phyloP scores from a whole-genome alignment of 64 coral and sea anemone species.

The Stichodactyla mertensii region DNA sequence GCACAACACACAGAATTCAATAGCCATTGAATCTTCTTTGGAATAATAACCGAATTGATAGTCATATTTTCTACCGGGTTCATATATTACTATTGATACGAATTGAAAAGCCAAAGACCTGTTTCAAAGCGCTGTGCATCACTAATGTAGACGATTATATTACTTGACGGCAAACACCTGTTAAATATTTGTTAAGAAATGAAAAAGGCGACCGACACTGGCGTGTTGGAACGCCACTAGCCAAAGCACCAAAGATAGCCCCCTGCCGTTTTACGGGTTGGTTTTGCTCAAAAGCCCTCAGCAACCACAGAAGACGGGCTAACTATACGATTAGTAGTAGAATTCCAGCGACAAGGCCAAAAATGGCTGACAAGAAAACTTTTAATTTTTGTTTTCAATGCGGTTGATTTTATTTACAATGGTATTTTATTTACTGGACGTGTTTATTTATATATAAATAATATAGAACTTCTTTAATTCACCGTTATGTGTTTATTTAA shows the following conservation, averaged over 20 bases:
- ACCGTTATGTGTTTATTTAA: not conserved
- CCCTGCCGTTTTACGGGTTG: not conserved
- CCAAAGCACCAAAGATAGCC: not conserved
- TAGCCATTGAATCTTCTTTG: not conserved
- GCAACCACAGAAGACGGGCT: not conserved
- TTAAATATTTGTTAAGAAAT: not conserved
- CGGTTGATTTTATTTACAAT: not conserved
- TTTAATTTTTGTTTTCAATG: too few species aligned
- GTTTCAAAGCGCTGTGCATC: constrained; percentile 6
- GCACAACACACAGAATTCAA: not conserved
- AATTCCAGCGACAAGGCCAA: not conserved
- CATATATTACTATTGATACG: not conserved
- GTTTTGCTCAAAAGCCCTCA: not conserved
- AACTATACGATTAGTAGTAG: not conserved
- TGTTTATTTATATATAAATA: not conserved
- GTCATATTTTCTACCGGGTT: not conserved
- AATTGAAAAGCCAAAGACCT: not conserved
- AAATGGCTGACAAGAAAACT: too few species aligned
- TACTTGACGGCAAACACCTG: not conserved
- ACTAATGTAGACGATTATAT: not conserved
- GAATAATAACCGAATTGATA: not conserved
- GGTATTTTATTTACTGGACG: not conserved
- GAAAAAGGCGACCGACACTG: constrained; percentile 15
- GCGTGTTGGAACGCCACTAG: constrained; percentile 2
- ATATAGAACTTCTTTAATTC: not conserved